Conservation (phyloP, 2,113 vertebrate species). For the Colistium nudipinnis region DNA sequence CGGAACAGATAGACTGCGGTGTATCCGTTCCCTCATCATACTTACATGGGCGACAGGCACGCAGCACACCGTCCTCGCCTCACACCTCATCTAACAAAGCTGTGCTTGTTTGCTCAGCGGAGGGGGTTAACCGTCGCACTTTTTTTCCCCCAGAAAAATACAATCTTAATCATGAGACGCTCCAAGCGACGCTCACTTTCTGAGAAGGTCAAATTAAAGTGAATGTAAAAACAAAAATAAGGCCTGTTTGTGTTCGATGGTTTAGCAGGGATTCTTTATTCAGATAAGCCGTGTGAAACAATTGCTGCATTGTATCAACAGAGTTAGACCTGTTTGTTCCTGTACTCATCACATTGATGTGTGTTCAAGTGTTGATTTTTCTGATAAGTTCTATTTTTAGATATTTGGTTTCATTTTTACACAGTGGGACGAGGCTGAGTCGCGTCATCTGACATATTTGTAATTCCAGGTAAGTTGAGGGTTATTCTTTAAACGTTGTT, state of each 20-base stretch:
- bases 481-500: no score
- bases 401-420: no score
- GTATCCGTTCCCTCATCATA: constrained; percentile 17
- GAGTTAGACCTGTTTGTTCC: no score
- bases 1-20: neutral
- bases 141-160: neutral
- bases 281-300: no score
- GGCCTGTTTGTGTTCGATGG: neutral
- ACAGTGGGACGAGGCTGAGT: no score
- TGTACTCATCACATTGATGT: no score
- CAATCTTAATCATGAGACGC: neutral
- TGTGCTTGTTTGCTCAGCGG: neutral
- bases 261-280: neutral
- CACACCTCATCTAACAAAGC: constrained; percentile 23
- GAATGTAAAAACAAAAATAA: neutral
- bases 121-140: neutral
- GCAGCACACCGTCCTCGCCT: neutral
- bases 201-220: neutral
- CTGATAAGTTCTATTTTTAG: no score
- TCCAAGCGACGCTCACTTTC: neutral
- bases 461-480: no score
- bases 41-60: neutral
- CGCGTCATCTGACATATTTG: no score
- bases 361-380: no score
- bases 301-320: no score